Percentiles rank a stretch among this genome's conserved stretches.
These are phyloP conservation scores for Hipposideros armiger DNA, from an alignment of 2,113 vertebrate species.

Conservation along the genomic window DNA sequence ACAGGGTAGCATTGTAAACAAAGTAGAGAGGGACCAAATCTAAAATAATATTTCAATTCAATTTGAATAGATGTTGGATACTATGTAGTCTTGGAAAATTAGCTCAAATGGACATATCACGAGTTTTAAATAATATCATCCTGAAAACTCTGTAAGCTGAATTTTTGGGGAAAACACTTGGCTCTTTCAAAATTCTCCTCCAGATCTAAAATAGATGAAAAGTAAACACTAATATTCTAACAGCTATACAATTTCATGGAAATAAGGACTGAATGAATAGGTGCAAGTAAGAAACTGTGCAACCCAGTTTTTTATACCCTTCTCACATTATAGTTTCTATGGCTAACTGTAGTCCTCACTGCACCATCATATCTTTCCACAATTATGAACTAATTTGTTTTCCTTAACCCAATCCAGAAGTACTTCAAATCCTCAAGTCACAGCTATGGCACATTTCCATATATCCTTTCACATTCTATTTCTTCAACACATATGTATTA, in stretches of 20 bases:
- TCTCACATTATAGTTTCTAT: neutral
- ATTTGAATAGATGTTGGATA: neutral
- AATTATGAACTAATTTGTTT: neutral
- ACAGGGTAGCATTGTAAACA: neutral
- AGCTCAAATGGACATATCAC: neutral
- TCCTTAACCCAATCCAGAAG: neutral
- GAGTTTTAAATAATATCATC: slow-evolving; percentile 50
- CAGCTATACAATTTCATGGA: neutral
- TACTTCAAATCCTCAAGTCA: slow-evolving; percentile 1
- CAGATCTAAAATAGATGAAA: neutral
- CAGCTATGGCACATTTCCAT: neutral
- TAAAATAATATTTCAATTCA: slow-evolving; percentile 41
- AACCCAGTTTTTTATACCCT: neutral
- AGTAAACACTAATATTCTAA: neutral
- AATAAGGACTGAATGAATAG: neutral
- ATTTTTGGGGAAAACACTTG: neutral
- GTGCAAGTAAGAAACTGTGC: neutral
- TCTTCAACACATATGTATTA: neutral
- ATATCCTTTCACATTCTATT: slow-evolving; percentile 23
- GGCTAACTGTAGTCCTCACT: neutral
- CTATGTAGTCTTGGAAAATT: neutral
- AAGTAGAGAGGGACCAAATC: neutral
- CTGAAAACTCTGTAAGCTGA: slow-evolving; percentile 42
- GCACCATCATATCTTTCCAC: neutral
- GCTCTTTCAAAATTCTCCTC: slow-evolving; percentile 31